Evolutionary conservation across 2,888 invertebrate genomes (phyloP).

Genomic region (Dendrolimus houi): DNA sequence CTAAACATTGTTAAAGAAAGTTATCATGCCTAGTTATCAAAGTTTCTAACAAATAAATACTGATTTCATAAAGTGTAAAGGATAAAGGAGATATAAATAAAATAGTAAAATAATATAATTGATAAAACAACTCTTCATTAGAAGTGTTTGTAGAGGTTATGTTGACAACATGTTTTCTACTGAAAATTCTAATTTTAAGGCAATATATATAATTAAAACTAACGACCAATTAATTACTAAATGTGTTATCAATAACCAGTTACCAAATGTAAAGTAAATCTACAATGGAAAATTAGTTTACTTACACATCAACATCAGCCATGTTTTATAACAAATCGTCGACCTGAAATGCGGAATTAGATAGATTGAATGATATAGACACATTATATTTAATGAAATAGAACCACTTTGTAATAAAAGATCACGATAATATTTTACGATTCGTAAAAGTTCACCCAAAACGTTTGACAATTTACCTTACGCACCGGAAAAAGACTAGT

Average conservation of each 20-base stretch:
- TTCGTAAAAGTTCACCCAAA: slow-evolving; percentile 41
- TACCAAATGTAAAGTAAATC: slow-evolving; percentile 11
- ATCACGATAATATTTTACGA: slow-evolving; percentile 51
- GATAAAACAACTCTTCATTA: background rate
- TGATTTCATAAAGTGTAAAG: background rate
- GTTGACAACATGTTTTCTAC: slow-evolving; percentile 42
- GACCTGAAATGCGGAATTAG: slow-evolving; percentile 66
- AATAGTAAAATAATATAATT: background rate
- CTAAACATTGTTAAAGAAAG: too few relatives aligned
- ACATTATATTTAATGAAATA: slow-evolving; percentile 25
- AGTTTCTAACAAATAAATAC: too few relatives aligned
- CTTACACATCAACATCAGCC: slow-evolving; percentile 91
- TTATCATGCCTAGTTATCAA: too few relatives aligned
- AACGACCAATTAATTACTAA: too few relatives aligned
- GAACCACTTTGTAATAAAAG: slow-evolving; percentile 24
- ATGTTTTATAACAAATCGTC: slow-evolving; percentile 71
- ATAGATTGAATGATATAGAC: slow-evolving; percentile 30
- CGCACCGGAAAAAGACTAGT: slow-evolving; percentile 67
- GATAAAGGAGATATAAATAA: background rate
- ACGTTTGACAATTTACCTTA: slow-evolving; percentile 72
- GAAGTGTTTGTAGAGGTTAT: slow-evolving; percentile 39
- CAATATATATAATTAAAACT: too few relatives aligned
- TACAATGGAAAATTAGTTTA: slow-evolving; percentile 36
- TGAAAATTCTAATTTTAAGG: too few relatives aligned
- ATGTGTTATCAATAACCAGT: too few relatives aligned